Percentiles rank a stretch among this genome's conserved stretches.
These are phyloP conservation scores for Anastrepha obliqua DNA, from an alignment of 1,140 invertebrate genomes.

Conservation along the genomic window DNA sequence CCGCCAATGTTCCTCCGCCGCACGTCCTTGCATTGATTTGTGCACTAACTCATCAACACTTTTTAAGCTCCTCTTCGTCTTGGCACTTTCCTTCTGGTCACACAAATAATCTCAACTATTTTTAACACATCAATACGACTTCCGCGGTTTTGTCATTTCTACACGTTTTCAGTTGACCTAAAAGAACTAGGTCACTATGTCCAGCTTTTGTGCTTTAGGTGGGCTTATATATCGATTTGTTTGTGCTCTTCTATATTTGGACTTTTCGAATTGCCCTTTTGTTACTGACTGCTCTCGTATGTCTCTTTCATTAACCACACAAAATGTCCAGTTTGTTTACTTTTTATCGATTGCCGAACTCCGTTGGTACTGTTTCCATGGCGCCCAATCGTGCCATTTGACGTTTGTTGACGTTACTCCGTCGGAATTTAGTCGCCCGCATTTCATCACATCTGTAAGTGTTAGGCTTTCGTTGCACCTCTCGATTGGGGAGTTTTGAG, in stretches of 20 bases:
- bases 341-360: neutral
- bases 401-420: neutral
- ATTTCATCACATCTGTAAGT: neutral
- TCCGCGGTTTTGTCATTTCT: neutral
- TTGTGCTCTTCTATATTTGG: neutral
- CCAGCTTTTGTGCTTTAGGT: neutral
- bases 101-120: neutral
- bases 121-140: neutral
- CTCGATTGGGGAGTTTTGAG: too few species aligned
- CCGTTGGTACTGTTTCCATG: slow-evolving; percentile 3
- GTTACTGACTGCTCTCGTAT: neutral
- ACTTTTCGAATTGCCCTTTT: neutral
- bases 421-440: neutral
- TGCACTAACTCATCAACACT: neutral
- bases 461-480: neutral
- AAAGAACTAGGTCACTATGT: neutral
- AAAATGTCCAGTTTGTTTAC: slow-evolving; percentile 20
- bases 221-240: neutral
- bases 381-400: neutral
- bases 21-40: slow-evolving; percentile 7
- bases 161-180: neutral
- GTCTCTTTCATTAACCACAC: neutral
- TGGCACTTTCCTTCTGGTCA: slow-evolving; percentile 1
- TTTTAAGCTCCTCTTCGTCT: neutral
- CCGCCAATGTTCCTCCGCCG: slow-evolving; percentile 62